Base-by-base conservation (phyloP, 2,888 invertebrate genomes). In the Yponomeuta cagnagella region DNA sequence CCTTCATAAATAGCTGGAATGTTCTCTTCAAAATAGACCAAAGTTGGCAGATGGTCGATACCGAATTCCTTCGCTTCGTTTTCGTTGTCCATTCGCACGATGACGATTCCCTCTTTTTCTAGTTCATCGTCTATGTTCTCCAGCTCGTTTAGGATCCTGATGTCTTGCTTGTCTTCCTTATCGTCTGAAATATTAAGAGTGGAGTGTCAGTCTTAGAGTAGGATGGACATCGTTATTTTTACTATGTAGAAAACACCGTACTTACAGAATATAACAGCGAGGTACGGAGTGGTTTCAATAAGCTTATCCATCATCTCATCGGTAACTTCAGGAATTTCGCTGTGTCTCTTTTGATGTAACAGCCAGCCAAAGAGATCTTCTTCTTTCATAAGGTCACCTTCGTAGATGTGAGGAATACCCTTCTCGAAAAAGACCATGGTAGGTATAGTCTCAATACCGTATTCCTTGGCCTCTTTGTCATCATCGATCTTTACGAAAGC, bases 271-370 rank as follows among this genome's bases (percentile, higher is more conserved):
- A 98, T 94, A 75, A 98, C 98, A 71, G 97, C 98, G 75, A 98
- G 93, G 82, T 95, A 97, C 72, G 95, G 94, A 37, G 96, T 94
- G 70, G 92, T 95, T 75, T 97, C 96, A 74, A 98, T 95, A 65
- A 98, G 93, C 82, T 96, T 96, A 78, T 98, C 97, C 94, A 98
- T 96, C 96, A 97, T 97, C 92, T 97, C 97, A 82, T 97, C 97
- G 10, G 97, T 98, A 33, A 98, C 95, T 89, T 97, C 97, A 68
- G 98, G 97, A 77, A 98, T 98, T 91, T 98, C 97, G 72, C 96
- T 96, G 83, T 97, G 97, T 75, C 96, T 95, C 83, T 97, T 97
- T 82, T 98, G 98, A 84, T 98, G 97, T 43, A 97, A 90, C 76
- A 98, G 87, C 98, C 98, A 98, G 70, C 97, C 97, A 63, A 98